Conservation (phyloP, 1,140 invertebrate species). For the Cydia splendana region DNA sequence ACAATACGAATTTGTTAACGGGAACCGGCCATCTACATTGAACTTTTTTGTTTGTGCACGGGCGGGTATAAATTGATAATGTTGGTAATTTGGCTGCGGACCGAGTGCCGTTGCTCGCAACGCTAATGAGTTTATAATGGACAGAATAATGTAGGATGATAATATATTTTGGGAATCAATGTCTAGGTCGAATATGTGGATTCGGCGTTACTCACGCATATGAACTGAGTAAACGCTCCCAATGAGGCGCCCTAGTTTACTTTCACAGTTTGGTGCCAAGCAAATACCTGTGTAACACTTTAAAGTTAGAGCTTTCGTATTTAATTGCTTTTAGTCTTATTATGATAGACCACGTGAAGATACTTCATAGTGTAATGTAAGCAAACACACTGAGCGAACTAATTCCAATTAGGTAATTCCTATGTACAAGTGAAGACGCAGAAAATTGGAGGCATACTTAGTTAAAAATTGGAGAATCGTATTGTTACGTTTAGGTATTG, state of each 20-base stretch:
- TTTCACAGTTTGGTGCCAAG: constrained; percentile 25
- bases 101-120: constrained; percentile 74
- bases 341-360: neutral
- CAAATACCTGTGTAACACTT: constrained; percentile 13
- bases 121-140: constrained; percentile 79
- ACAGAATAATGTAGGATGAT: constrained; percentile 71
- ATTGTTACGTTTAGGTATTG: too few relatives aligned
- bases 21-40: constrained; percentile 74
- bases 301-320: neutral
- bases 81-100: constrained; percentile 75
- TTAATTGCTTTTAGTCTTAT: neutral
- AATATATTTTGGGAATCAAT: constrained; percentile 75
- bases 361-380: neutral
- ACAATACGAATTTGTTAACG: constrained; percentile 79
- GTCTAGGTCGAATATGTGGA: constrained; percentile 66
- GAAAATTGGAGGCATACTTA: too few relatives aligned
- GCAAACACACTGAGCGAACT: neutral
- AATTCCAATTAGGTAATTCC: neutral
- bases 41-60: constrained; percentile 76
- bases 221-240: constrained; percentile 27
- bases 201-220: constrained; percentile 24
- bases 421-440: neutral
- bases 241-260: constrained; percentile 26
- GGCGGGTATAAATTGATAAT: constrained; percentile 77
- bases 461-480: too few relatives aligned